Evolutionary conservation across 2,113 vertebrate species (phyloP).

Genomic region (Cromileptes altivelis): DNA sequence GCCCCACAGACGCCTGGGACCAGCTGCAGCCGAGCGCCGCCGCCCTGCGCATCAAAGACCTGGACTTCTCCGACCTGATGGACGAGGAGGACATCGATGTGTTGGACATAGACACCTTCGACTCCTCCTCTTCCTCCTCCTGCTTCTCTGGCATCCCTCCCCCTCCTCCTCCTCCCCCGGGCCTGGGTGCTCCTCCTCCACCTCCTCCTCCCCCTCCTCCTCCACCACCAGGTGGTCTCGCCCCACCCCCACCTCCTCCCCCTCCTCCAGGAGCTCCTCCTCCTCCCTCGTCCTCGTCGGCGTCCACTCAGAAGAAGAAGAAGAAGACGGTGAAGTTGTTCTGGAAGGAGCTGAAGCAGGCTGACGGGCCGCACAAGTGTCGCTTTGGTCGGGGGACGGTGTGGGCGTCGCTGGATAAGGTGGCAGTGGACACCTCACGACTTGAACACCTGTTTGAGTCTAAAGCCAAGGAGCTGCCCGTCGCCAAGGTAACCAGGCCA

Average conservation of each 20-base stretch:
- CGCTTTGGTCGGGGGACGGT: constrained; percentile 90
- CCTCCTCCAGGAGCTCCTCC: constrained; percentile 42
- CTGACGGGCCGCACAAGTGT: constrained; percentile 76
- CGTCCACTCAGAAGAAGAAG: constrained; percentile 84
- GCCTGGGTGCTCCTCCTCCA: constrained; percentile 69
- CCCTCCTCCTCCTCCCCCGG: constrained; percentile 59
- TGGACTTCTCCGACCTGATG: constrained; percentile 96
- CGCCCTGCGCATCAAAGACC: constrained; percentile 91
- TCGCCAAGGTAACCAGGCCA: constrained; percentile 88
- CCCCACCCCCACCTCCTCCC: constrained; percentile 38
- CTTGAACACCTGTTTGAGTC: constrained; percentile 97
- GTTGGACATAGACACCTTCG: constrained; percentile 82
- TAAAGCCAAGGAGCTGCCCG: constrained; percentile 89
- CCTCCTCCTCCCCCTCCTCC: constrained; percentile 79
- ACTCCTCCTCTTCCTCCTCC: constrained; percentile 46
- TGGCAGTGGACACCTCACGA: constrained; percentile 87
- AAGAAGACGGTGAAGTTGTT: constrained; percentile 96
- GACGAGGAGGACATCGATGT: constrained; percentile 95
- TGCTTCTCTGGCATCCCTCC: constrained; percentile 35
- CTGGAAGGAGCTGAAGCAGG: constrained; percentile 94
- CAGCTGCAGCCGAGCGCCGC: constrained; percentile 77
- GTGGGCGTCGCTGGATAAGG: constrained; percentile 93
- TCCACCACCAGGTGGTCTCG: neutral
- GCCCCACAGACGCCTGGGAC: constrained; percentile 80
- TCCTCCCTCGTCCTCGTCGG: constrained; percentile 50